phyloP scores from a whole-genome alignment of 2,888 invertebrate species.

The Polylopha cassiicola region DNA sequence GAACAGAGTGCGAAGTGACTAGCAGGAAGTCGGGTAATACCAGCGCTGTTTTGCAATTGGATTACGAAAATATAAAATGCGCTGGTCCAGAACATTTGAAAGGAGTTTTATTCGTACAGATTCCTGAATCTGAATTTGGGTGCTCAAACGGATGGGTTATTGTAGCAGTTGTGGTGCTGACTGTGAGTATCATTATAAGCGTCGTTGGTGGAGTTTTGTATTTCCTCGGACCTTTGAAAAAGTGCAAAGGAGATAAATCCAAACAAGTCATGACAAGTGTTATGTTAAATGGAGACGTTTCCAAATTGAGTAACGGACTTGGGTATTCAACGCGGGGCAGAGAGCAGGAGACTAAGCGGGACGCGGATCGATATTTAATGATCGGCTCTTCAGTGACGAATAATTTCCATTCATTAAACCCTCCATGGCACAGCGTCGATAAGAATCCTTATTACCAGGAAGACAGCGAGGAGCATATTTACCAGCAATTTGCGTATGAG shows the following conservation, averaged over 20 bases:
- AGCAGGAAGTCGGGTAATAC: slow-evolving; percentile 55
- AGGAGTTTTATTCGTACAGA: slow-evolving; percentile 71
- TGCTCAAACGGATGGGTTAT: slow-evolving; percentile 80
- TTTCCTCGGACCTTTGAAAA: slow-evolving; percentile 71
- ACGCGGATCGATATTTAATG: slow-evolving; percentile 72
- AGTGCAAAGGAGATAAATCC: slow-evolving; percentile 72
- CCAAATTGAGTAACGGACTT: slow-evolving; percentile 70
- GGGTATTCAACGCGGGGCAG: slow-evolving; percentile 69
- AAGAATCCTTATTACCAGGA: slow-evolving; percentile 71
- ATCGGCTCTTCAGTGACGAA: slow-evolving; percentile 72
- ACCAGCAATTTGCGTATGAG: slow-evolving; percentile 73
- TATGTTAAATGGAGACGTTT: slow-evolving; percentile 71
- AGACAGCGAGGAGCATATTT: slow-evolving; percentile 71
- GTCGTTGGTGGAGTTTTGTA: slow-evolving; percentile 69
- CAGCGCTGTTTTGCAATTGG: slow-evolving; percentile 67
- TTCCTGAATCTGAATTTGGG: slow-evolving; percentile 79
- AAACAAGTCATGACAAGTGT: slow-evolving; percentile 75
- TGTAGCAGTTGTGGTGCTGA: slow-evolving; percentile 71
- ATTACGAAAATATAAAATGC: slow-evolving; percentile 78
- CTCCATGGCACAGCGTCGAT: slow-evolving; percentile 72
- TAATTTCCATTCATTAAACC: slow-evolving; percentile 71
- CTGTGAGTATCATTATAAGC: slow-evolving; percentile 74
- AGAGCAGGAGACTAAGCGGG: slow-evolving; percentile 67
- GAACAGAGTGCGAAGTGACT: slow-evolving; percentile 60
- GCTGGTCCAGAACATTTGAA: slow-evolving; percentile 76